Base-by-base conservation (phyloP, 2,797 vertebrate species). In the Gadopsis marmoratus region DNA sequence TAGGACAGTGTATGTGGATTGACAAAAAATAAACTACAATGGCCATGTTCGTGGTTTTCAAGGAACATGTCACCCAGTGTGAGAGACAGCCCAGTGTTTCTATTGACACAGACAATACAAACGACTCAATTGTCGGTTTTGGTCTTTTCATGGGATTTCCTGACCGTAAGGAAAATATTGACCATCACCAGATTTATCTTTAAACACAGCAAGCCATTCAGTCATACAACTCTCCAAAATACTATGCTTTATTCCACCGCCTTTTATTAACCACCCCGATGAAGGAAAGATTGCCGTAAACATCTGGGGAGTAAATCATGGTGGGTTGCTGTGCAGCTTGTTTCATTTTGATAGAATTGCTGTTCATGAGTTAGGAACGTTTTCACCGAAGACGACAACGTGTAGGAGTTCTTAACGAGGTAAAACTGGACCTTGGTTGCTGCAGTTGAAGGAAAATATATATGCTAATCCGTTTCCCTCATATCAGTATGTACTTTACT, bases 1-100 rank as follows among this genome's bases (percentile, higher is more conserved):
- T 33, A 47, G 45, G 45, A 39, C 23, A 43, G 21, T 29, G 21
- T 37, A 23, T 74, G 59, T 68, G 39, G 54, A 47, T 29, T 19
- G 68, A 35, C 68, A 61, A 60, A 72, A 72, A 73, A 61, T 73
- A 55, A 73, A 67, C 66, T 21, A n/a, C 23, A 9, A 21, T 43
- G 39, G 23, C 26, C n/a, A 19, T 16, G n/a, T 41, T 48, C 13
- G 1, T 59, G 37, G 45, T 26, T 29, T 53, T 61, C 39, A 61
- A 60, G 31, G 35, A 80, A 64, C 16, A 16, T 54, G 33, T 70
- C 59, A 55, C 26, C 21, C 23, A 48, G 29, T 39, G 23, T 62
- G 56, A 26, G 16, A 16, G 16, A 37, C 35, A 41, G 55, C 23
- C 6, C 58, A 45, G 33, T 35, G 21, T 43, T 5, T 29, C 50